Conservation (phyloP, 2,797 vertebrate species). For the Pipistrellus pipistrellus region DNA sequence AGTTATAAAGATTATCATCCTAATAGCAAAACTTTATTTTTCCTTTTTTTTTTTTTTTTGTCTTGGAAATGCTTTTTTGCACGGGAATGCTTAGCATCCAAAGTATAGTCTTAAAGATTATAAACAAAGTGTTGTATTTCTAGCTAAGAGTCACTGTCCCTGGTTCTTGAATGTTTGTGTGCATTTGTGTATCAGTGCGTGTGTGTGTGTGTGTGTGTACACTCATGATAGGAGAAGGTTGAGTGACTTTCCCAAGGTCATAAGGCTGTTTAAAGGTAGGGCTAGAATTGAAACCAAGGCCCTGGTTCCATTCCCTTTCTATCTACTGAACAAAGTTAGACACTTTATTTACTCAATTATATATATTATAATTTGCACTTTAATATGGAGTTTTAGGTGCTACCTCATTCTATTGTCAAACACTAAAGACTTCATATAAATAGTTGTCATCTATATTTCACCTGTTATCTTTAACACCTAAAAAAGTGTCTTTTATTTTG, state of each 20-base stretch:
- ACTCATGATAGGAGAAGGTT: background rate
- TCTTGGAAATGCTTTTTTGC: background rate
- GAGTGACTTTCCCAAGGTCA: background rate
- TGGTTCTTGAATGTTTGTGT: background rate
- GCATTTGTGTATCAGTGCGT: background rate
- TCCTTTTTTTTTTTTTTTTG: background rate
- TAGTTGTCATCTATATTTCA: background rate
- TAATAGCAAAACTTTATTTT: background rate
- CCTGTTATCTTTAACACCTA: conserved; percentile 7
- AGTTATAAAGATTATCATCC: background rate
- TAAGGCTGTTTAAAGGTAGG: background rate
- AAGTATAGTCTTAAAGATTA: background rate
- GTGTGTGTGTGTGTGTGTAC: background rate
- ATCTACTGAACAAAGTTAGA: background rate
- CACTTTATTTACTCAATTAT: background rate
- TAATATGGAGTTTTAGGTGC: background rate
- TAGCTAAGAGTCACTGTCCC: background rate
- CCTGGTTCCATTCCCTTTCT: background rate
- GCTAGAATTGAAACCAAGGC: background rate
- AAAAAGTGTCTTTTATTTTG: conserved; percentile 30
- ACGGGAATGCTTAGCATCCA: background rate
- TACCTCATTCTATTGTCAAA: background rate
- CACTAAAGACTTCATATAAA: background rate
- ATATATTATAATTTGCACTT: background rate
- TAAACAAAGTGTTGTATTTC: background rate